Percentiles rank a stretch among this genome's conserved stretches.
Conservation (phyloP, 2,888 invertebrate species). For the Napeogenes sylphis region DNA sequence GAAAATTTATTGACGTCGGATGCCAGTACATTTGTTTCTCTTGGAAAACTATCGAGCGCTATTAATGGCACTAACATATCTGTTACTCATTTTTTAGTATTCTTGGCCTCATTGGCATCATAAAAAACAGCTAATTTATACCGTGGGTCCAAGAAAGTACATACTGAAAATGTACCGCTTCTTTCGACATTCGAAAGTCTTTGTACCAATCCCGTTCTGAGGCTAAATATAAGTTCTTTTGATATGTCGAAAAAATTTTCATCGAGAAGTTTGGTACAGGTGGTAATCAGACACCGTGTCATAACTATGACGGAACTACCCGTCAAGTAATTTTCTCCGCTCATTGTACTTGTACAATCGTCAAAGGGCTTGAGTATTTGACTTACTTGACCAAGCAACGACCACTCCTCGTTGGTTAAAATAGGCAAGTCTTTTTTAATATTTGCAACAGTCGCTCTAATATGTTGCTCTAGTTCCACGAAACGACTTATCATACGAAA, state of each 20-base stretch:
- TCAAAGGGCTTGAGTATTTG: constrained; percentile 36
- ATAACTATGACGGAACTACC: constrained; percentile 33
- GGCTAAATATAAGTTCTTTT: constrained; percentile 7
- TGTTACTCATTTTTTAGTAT: constrained; percentile 22
- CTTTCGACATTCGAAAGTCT: constrained; percentile 24
- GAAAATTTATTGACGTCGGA: too few species aligned
- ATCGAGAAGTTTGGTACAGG: constrained; percentile 24
- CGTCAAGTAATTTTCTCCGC: constrained; percentile 35
- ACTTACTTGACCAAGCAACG: constrained; percentile 20
- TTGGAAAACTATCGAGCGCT: not conserved
- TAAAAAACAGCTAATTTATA: constrained; percentile 27
- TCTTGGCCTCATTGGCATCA: constrained; percentile 26
- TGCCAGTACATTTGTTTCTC: too few species aligned
- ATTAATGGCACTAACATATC: constrained; percentile 18
- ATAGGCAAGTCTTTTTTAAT: constrained; percentile 28
- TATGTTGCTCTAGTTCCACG: constrained; percentile 28
- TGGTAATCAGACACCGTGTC: constrained; percentile 31
- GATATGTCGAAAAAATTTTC: constrained; percentile 12
- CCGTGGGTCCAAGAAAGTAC: constrained; percentile 30
- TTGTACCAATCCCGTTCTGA: constrained; percentile 20
- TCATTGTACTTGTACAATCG: constrained; percentile 30
- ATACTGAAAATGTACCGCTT: constrained; percentile 27
- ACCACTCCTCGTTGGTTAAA: constrained; percentile 32
- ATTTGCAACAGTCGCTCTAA: constrained; percentile 27
- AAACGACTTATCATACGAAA: constrained; percentile 34